Percentiles rank a stretch among this genome's conserved stretches.
Conservation (phyloP, 2,797 vertebrate genomes). For the Rhincodon typus region DNA sequence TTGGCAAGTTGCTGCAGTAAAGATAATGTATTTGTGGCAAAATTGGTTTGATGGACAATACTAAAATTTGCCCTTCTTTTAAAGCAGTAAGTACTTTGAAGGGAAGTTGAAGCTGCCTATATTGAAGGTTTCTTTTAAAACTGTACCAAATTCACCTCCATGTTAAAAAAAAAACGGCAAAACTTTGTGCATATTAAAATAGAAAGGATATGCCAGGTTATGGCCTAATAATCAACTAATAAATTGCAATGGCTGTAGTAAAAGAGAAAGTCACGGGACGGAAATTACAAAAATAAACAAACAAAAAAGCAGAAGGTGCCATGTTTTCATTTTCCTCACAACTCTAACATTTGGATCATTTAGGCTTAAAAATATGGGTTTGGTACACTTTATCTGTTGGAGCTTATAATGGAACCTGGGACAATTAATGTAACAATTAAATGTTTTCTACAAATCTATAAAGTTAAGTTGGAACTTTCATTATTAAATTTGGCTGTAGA, state of each 20-base stretch:
- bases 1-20: not conserved
- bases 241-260: not conserved
- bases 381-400: not conserved
- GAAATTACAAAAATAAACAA: not conserved
- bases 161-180: not conserved
- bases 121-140: not conserved
- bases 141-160: not conserved
- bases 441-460: not conserved
- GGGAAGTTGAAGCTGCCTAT: not conserved
- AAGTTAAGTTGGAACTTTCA: not conserved
- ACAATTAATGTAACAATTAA: not conserved
- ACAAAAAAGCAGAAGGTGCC: constrained; percentile 36
- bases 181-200: not conserved
- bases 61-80: not conserved
- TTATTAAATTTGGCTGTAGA: not conserved
- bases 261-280: not conserved
- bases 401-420: not conserved
- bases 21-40: not conserved
- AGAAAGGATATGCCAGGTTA: not conserved
- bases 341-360: constrained; percentile 34
- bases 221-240: not conserved
- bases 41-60: not conserved
- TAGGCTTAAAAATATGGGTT: not conserved
- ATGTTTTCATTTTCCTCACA: constrained; percentile 38
- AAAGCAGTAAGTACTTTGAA: not conserved